Base-by-base conservation (phyloP, 2,888 invertebrate genomes). In the Macropis europaea region DNA sequence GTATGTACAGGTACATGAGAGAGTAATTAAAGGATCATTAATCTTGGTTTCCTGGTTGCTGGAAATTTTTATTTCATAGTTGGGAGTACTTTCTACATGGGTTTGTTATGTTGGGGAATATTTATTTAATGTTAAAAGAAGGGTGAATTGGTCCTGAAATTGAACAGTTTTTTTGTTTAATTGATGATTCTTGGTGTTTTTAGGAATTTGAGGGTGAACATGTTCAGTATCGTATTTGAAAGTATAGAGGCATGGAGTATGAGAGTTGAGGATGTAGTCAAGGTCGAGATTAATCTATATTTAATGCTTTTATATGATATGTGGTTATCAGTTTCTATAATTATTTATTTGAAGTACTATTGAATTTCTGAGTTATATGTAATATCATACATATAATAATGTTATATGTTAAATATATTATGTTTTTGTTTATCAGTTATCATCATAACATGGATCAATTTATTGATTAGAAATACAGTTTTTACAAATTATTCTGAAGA, bases 261-360 rank as follows among this genome's bases (percentile, higher is more conserved):
- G 11, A 66, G 22, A 45, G 17, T 52, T 42, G 3, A 22, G 11
- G 15, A 62, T 67, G 9, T 19, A 13, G 4, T 34, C 67, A 67
- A 67, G 40, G 62, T 62, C 47, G 5, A 54, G n/a, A 28, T 32
- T 15, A 34, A 19, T 42, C n/a, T 38, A 26, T 56, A 32, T 17
- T 47, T 40, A 36, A 34, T 47, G 15, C 5, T 19, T 22, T 17
- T 22, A 45, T 53, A 19, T 62, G 17, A 52, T 9, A 43, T 52
- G 36, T 50, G 30, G 9, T 60, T 50, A 6, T 34, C 1, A 22
- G 7, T 15, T 54, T 19, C 17, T 22, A 9, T n/a, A 15, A 15
- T 54, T 3, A 34, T 28, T 43, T 15, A 2, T 34, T 0, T 13
- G 9, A 53, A 53, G 24, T 26, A 13, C 17, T 26, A 40, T 47